Evolutionary conservation across 64 coral and sea anemone genomes (phyloP).

Genomic region (Pocillopora verrucosa): DNA sequence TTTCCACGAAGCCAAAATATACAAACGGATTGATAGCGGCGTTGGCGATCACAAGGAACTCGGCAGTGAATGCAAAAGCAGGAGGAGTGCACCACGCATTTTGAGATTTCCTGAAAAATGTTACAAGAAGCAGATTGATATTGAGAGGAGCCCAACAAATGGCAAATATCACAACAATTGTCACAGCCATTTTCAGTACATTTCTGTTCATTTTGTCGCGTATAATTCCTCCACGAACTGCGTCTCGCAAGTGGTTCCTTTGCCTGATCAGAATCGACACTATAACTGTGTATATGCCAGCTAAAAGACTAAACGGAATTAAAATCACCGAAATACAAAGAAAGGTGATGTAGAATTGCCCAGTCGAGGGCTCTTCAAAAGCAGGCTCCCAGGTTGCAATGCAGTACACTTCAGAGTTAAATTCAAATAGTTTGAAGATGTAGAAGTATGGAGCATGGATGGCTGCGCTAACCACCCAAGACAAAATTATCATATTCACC

Average conservation of each 20-base stretch:
- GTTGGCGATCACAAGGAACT: background rate
- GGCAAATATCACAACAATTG: constrained; percentile 36
- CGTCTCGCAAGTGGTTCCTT: background rate
- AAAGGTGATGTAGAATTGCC: constrained; percentile 3
- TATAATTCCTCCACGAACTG: background rate
- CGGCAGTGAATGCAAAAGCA: background rate
- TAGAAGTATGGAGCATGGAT: constrained; percentile 16
- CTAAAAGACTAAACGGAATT: constrained; percentile 1
- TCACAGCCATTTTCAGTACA: constrained; percentile 55
- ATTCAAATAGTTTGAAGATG: background rate
- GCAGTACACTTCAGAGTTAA: background rate
- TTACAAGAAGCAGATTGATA: background rate
- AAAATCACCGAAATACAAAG: constrained; percentile 3
- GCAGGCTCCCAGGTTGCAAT: background rate
- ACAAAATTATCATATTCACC: background rate
- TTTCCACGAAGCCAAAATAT: constrained; percentile 29
- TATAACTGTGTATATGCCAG: constrained; percentile 4
- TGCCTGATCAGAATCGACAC: constrained; percentile 7
- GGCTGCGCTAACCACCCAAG: constrained; percentile 9
- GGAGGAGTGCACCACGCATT: background rate
- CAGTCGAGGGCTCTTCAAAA: constrained; percentile 12
- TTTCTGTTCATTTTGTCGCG: constrained; percentile 54
- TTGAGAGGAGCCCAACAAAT: constrained; percentile 53
- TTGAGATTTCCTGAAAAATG: constrained; percentile 11
- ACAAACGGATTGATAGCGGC: constrained; percentile 9